phyloP scores from a whole-genome alignment of 1,140 invertebrate species.

The Habropoda laboriosa region DNA sequence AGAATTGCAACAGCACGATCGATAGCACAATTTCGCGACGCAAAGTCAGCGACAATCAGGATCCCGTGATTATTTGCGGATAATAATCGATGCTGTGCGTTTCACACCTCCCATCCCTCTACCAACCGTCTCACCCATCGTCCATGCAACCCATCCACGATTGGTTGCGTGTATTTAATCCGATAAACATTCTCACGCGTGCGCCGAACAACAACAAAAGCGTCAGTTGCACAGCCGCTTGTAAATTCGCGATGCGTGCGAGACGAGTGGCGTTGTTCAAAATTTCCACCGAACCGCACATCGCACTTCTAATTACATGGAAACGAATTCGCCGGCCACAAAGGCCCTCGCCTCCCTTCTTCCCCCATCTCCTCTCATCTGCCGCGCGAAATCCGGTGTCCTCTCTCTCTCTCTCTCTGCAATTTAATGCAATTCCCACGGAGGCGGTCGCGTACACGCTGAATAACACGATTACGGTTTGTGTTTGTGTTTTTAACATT shows the following conservation, averaged over 20 bases:
- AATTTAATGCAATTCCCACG: constrained; percentile 30
- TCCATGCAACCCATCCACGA: background rate
- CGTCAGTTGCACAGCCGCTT: constrained; percentile 21
- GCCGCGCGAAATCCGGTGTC: background rate
- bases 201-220: background rate
- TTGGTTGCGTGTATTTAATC: constrained; percentile 28
- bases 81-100: constrained; percentile 29
- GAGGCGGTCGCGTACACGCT: background rate
- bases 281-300: constrained; percentile 25
- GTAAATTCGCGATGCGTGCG: constrained; percentile 8
- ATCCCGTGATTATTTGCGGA: constrained; percentile 35
- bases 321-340: constrained; percentile 35
- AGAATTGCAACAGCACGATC: background rate
- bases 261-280: constrained; percentile 10
- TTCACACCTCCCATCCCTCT: background rate
- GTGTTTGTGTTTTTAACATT: constrained; percentile 2
- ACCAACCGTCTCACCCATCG: background rate
- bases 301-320: constrained; percentile 35
- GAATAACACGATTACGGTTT: constrained; percentile 25
- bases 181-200: background rate
- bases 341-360: background rate
- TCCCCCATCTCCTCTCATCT: background rate
- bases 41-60: constrained; percentile 20
- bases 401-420: no score
- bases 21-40: background rate